Conservation (phyloP, 2,888 invertebrate species). For the Sarcophaga subvicina region DNA sequence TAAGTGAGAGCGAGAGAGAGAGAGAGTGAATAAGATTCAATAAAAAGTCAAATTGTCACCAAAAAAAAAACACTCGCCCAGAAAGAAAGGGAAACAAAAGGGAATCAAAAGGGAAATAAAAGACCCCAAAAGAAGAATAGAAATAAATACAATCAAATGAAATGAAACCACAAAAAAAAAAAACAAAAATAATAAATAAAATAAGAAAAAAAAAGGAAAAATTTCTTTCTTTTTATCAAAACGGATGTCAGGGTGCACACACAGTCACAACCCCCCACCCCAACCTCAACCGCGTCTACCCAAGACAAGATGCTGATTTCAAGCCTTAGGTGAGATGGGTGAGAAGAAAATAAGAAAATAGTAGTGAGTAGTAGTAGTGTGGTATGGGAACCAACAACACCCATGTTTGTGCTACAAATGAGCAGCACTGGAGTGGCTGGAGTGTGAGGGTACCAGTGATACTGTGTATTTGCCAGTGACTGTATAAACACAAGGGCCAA, state of each 20-base stretch:
- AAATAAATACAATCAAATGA: constrained; percentile 34
- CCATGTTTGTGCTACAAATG: neutral
- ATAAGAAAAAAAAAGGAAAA: constrained; percentile 53
- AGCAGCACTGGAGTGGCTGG: neutral
- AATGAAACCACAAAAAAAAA: constrained; percentile 55
- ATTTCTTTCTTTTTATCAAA: constrained; percentile 79
- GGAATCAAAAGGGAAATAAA: neutral
- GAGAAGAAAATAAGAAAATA: constrained; percentile 54
- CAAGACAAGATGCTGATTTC: constrained; percentile 70
- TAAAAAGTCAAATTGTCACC: constrained; percentile 67
- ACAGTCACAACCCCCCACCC: neutral
- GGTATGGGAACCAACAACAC: constrained; percentile 22
- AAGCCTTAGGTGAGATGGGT: constrained; percentile 47
- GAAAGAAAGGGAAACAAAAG: constrained; percentile 18
- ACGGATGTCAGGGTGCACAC: constrained; percentile 78
- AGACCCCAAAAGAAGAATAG: constrained; percentile 58
- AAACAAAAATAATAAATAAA: constrained; percentile 48
- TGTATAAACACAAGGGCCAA: neutral
- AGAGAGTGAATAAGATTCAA: constrained; percentile 62
- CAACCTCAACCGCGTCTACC: neutral
- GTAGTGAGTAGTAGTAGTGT: constrained; percentile 15
- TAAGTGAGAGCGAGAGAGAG: constrained; percentile 17
- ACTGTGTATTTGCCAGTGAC: neutral
- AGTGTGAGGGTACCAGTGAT: too few relatives aligned
- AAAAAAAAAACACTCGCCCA: constrained; percentile 52